phyloP scores from a whole-genome alignment of 2,888 invertebrate species.

The Tachina lurida region DNA sequence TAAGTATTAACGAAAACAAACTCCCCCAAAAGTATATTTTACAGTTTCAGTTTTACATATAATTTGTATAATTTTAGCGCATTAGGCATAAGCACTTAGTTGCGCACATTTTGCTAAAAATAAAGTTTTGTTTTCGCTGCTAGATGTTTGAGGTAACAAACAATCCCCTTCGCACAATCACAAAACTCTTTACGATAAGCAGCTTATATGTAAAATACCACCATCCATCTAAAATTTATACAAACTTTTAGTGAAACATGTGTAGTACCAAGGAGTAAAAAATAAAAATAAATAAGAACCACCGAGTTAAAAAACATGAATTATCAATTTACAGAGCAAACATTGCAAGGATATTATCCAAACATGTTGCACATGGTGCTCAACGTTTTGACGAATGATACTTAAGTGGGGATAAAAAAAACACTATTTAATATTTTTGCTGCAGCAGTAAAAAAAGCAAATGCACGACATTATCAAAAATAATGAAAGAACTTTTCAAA shows the following conservation, averaged over 20 bases:
- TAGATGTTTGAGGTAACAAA: not conserved
- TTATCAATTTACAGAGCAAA: constrained; percentile 57
- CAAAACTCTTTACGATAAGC: not conserved
- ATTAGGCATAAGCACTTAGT: constrained; percentile 46
- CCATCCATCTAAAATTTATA: constrained; percentile 19
- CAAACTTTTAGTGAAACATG: constrained; percentile 19
- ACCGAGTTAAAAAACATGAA: constrained; percentile 49
- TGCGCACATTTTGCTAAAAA: constrained; percentile 34
- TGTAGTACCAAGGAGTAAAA: not conserved
- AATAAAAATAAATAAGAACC: not conserved
- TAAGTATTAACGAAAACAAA: not conserved
- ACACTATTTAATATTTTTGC: constrained; percentile 14
- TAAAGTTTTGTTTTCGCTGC: constrained; percentile 40
- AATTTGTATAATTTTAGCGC: constrained; percentile 44
- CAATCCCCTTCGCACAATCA: not conserved
- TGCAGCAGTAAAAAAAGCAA: not conserved
- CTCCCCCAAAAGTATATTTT: not conserved
- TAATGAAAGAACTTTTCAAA: constrained; percentile 19
- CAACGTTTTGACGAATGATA: constrained; percentile 51
- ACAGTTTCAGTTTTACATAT: not conserved
- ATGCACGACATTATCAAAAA: constrained; percentile 24
- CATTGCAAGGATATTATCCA: constrained; percentile 41
- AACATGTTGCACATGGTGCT: constrained; percentile 46
- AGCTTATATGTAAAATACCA: constrained; percentile 15
- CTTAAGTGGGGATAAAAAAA: constrained; percentile 2